Evolutionary conservation across 2,113 vertebrate species (phyloP), one percentile per base, ranked within the genome.

Genomic region (Brachyhypopomus gauderio): DNA sequence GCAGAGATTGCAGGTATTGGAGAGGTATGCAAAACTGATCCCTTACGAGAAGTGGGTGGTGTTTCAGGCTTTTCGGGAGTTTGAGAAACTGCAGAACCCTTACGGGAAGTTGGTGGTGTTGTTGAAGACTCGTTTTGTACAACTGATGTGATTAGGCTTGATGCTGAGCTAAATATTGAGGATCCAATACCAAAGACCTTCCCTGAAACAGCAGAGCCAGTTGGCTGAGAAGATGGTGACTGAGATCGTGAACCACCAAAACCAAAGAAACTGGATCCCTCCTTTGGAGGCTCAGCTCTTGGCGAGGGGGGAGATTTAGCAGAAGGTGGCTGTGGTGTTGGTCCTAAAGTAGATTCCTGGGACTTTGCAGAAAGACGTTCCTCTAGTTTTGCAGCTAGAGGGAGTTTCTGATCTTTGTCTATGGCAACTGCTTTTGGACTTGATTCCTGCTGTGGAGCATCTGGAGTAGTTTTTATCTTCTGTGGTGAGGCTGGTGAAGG

Each of bases 191-290:
- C 81, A 56, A 84, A 63, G 23, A 96, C 92, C 36, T 95, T 96
- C 25, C 94, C 95, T 27, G 94, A 95, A 23, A 96, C 95, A 83
- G 77, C 95, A 30, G 94, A 95, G 30, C 95, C 95, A 85, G 81
- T 62, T 45, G 70, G 25, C 52, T 95, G 95, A 14, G 84, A 79
- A 62, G 81, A 81, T 48, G 95, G 94, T 17, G 95, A 95, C 23
- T 93, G 93, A 20, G 94, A 93, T 78, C 94, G 93, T 34, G 91
- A 88, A 75, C 93, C 89, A 81, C 94, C 94, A 22, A 95, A 91
- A 84, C 94, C 94, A 86, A 96, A 95, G 20, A 82, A 91, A 92
- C 83, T 90, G 88, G 0, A 93, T 66, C 55, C 83, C 38, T 93
- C 93, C 30, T 93, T 94, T 17, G 85, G 86, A n/a, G 90, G 85